These are phyloP conservation scores for Andrena marginata DNA, from an alignment of 2,888 invertebrate genomes.

Conservation along the genomic window DNA sequence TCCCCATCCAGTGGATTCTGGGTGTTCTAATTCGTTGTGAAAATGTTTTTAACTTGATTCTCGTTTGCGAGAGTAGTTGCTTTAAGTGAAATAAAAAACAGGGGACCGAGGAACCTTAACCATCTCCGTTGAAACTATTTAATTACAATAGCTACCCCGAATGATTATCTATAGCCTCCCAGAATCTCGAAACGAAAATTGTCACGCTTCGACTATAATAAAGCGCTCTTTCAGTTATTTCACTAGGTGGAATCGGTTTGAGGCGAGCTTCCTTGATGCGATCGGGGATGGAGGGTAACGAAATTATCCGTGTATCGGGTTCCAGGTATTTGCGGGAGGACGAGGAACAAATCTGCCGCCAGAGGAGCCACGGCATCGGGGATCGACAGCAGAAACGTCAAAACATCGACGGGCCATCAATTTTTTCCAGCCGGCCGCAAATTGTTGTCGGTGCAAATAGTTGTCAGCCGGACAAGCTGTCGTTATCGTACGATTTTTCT, in stretches of 20 bases:
- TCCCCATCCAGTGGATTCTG: no score
- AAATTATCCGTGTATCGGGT: conserved; percentile 29
- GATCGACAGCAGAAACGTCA: conserved; percentile 18
- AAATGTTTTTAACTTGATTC: no score
- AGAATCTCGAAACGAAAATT: neutral
- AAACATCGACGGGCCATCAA: conserved; percentile 45
- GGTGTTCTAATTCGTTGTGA: no score
- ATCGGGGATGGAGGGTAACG: neutral
- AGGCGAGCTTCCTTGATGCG: neutral
- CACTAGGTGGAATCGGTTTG: neutral
- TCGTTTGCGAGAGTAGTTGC: no score
- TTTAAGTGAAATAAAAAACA: no score
- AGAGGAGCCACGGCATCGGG: neutral
- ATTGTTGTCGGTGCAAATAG: conserved; percentile 43
- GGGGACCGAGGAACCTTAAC: no score
- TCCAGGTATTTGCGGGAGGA: neutral
- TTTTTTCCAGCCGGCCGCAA: conserved; percentile 22
- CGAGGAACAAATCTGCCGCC: conserved; percentile 29
- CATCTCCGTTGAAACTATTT: no score
- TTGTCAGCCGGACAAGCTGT: conserved; percentile 42
- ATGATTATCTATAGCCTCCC: no score
- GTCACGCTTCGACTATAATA: neutral
- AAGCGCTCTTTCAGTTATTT: neutral
- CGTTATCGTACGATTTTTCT: conserved; percentile 47
- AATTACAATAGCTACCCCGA: no score